Evolutionary conservation across 2,113 vertebrate species (phyloP).

Genomic region (Oreochromis tanganicae): DNA sequence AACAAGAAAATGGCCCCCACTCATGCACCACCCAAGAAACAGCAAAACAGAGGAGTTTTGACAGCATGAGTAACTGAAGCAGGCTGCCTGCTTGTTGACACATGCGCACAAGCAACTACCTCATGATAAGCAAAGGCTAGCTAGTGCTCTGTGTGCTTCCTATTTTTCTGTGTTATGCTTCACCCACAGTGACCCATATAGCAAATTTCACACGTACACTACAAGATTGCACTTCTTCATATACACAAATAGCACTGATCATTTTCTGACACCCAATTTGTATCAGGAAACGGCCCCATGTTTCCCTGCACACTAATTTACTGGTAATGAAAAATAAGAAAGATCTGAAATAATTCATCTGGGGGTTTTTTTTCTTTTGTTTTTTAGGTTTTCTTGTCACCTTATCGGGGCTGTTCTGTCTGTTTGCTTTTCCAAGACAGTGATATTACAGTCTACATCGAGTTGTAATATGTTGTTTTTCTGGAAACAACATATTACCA

Average conservation of each 20-base stretch:
- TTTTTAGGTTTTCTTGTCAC: not conserved
- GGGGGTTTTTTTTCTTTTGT: rapidly evolving
- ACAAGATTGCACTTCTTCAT: not conserved
- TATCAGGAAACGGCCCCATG: not conserved
- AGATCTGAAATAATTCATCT: not conserved
- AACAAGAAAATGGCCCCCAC: not conserved
- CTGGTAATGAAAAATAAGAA: not conserved
- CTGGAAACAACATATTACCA: not conserved
- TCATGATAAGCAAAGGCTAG: not conserved
- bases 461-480: not conserved
- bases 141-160: not conserved
- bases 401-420: not conserved
- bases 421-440: not conserved
- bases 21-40: not conserved
- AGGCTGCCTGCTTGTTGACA: not conserved
- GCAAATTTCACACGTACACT: not conserved
- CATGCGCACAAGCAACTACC: not conserved
- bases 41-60: not conserved
- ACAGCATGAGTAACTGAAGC: not conserved
- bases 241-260: not conserved
- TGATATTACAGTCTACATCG: not conserved
- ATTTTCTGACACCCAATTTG: not conserved
- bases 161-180: not conserved
- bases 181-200: not conserved
- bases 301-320: not conserved